A percentile compares a stretch with the other conserved stretches of the same genome.
Evolutionary conservation across 2,888 invertebrate species (phyloP).

Genomic region (Nemotelus pantherinus): DNA sequence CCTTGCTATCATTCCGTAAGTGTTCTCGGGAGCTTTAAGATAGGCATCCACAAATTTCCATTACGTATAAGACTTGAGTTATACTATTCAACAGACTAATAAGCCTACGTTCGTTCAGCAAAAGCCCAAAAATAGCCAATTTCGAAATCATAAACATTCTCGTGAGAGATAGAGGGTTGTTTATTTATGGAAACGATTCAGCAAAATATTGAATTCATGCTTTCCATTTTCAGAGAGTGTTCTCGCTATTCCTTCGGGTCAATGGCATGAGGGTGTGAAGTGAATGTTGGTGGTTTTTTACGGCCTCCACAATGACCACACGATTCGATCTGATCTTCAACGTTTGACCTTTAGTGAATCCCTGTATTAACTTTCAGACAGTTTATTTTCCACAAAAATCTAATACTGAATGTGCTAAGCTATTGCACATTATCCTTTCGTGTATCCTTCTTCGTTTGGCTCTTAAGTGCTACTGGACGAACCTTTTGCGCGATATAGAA

Average conservation of each 20-base stretch:
- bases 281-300: too few relatives aligned
- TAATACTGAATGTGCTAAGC: background rate
- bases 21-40: background rate
- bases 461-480: background rate
- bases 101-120: background rate
- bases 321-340: background rate
- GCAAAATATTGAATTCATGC: background rate
- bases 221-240: too few relatives aligned
- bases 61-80: background rate
- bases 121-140: background rate
- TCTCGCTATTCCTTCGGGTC: too few relatives aligned
- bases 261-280: too few relatives aligned
- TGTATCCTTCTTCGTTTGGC: background rate
- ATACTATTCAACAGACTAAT: background rate
- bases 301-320: background rate
- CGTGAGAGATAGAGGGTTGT: background rate
- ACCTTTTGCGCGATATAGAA: too few relatives aligned
- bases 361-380: background rate
- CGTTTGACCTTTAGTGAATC: background rate
- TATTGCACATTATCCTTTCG: conserved; percentile 16
- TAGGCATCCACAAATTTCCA: background rate
- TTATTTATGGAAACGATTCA: conserved; percentile 18
- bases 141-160: conserved; percentile 11
- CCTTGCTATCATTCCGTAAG: background rate
- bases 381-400: background rate